Base-by-base conservation (phyloP, 2,113 vertebrate genomes). In the Aleadryas rufinucha region DNA sequence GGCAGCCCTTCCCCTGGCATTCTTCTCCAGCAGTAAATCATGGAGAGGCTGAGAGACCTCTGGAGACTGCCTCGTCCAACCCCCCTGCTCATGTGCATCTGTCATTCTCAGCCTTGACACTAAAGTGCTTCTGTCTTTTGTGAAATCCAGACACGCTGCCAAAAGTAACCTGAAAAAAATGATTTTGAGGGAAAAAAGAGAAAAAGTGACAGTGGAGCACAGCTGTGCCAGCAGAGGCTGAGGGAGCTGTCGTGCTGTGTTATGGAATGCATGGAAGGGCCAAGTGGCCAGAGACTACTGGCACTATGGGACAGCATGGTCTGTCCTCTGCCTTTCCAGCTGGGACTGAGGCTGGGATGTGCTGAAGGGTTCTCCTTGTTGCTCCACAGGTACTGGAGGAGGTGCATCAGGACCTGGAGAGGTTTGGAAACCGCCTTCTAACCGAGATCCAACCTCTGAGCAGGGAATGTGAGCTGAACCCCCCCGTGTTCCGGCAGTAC, bases 381-480 rank as follows among this genome's bases (percentile, higher is more conserved):
- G 37, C 49, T 60, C 65, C 96, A 78, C 70, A 96, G 94, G 97
- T 98, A 28, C 95, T 95, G 94, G 91, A 91, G 71, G 93, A 93
- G 83, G 80, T 95, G 20, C 86, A 78, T 30, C 57, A 68, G 59
- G 98, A 99, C 49, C 96, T 99, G 86, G 82, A 93, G 91, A 94
- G 92, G 11, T 99, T 99, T 95, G 98, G 98, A 44, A 96, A 98
- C 65, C 93, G 89, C 7, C n/a, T 99, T 61, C 92, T 95, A 11
- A 94, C 72, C 14, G 71, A 98, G 93, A 95, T 98, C 54, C 95
- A 98, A 16, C 56, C 53, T 2, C 96, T 98, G 89, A 98, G 98
- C 9, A 88, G 98, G 56, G 98, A 99, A 47, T 99, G 98, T 54
- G 98, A 99, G 93, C 80, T 97, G 56, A 97, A 94, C 44, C 98